phyloP scores from a whole-genome alignment of 1,140 invertebrate genomes.

The Delia radicum region DNA sequence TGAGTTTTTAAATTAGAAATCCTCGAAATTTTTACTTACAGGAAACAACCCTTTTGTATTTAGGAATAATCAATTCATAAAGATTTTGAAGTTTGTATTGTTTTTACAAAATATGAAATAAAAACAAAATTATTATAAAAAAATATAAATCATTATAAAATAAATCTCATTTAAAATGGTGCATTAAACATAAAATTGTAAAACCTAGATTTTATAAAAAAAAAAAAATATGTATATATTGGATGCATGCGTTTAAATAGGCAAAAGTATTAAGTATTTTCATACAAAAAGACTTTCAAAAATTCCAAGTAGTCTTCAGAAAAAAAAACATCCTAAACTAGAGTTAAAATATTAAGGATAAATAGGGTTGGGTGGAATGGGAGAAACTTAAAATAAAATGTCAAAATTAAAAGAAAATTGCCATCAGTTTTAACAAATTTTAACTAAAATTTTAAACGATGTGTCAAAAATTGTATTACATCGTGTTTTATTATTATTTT shows the following conservation, averaged over 20 bases:
- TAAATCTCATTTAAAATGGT: conserved; percentile 7
- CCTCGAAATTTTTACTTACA: conserved; percentile 17
- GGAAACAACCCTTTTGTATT: conserved; percentile 25
- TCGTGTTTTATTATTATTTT: not conserved
- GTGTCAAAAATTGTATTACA: not conserved
- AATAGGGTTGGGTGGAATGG: not conserved
- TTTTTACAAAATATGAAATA: not conserved
- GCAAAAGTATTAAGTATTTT: not conserved
- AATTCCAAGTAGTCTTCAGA: not conserved
- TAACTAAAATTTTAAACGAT: not conserved
- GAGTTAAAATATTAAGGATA: not conserved
- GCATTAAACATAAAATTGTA: conserved; percentile 1
- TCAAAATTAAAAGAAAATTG: not conserved
- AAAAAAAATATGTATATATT: not conserved
- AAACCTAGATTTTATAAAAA: not conserved
- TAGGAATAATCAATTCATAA: not conserved
- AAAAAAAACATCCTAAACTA: not conserved
- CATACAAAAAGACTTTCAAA: conserved; percentile 1
- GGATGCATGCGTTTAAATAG: not conserved
- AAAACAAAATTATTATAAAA: not conserved
- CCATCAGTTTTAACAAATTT: not conserved
- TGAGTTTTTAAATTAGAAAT: not conserved
- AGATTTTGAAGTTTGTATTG: not conserved
- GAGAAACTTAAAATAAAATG: not conserved
- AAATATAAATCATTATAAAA: not conserved